Conservation (phyloP, 1,140 invertebrate species). For the Papilio machaon region DNA sequence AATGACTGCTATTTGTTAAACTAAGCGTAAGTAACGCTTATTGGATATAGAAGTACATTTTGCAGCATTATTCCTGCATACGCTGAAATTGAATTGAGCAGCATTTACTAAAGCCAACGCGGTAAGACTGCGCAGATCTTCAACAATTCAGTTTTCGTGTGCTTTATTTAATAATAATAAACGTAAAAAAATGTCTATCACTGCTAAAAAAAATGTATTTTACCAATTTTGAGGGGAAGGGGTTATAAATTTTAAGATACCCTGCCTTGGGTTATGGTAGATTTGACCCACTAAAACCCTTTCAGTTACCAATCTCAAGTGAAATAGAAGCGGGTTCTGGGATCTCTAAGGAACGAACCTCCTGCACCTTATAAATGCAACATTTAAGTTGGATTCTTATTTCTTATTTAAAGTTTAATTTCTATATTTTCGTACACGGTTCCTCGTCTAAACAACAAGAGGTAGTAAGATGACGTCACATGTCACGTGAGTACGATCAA, state of each 20-base stretch:
- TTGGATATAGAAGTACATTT: constrained; percentile 33
- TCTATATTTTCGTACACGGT: background rate
- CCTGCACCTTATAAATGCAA: background rate
- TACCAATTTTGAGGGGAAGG: too few relatives aligned
- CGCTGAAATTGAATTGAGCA: constrained; percentile 28
- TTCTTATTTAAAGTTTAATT: background rate
- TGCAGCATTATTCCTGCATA: constrained; percentile 31
- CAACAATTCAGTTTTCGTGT: background rate
- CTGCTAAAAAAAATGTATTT: background rate
- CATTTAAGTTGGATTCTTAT: background rate
- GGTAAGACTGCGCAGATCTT: background rate
- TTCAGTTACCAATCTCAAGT: too few relatives aligned
- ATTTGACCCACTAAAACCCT: too few relatives aligned
- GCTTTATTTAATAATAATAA: background rate
- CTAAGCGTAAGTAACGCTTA: constrained; percentile 47
- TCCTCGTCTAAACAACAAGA: background rate
- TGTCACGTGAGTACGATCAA: constrained; percentile 33
- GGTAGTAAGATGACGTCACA: background rate
- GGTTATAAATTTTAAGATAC: too few relatives aligned
- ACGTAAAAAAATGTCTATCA: background rate
- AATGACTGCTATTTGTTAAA: constrained; percentile 47
- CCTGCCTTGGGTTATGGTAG: too few relatives aligned
- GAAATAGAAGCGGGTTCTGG: too few relatives aligned
- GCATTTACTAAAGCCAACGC: background rate
- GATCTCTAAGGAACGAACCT: too few relatives aligned